Base-by-base conservation (phyloP, 2,113 vertebrate genomes). In the Melanerpes formicivorus region DNA sequence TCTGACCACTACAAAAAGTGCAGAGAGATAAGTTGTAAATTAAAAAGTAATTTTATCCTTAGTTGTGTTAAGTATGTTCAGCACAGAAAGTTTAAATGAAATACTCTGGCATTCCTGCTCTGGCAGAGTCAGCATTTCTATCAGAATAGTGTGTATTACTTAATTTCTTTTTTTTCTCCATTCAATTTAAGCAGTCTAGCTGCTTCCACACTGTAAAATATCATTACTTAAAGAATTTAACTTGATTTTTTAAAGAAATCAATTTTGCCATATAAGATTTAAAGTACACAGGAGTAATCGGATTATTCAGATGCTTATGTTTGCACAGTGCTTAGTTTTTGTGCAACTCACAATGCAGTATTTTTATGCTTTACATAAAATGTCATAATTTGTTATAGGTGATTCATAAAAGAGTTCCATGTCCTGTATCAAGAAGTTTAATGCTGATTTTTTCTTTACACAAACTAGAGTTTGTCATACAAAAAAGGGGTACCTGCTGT, bases 21-120 rank as follows among this genome's bases (percentile, higher is more conserved):
- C 25, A 88, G 77, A 96, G 65, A 95, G 87, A 95, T 95, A 95
- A 96, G 50, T 16, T 92, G 90, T 86, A 92, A 96, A 95, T 96
- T 95, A 96, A 95, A 94, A 91, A 52, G 78, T 75, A 95, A 95
- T 87, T 94, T 89, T 90, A 90, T 85, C 67, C 88, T 92, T 88
- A 80, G 73, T 60, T 7, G 70, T 85, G 79, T 88, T 90, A 94
- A 95, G 48, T 93, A 92, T 18, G 29, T 71, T 30, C 48, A 95
- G 79, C n/a, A 91, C 75, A 60, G 88, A 73, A 81, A 75, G 55
- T 80, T 67, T 74, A 81, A 94, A 80, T 56, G 0, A 93, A 95
- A 91, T 89, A 90, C 18, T 54, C 16, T 64, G 63, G 80, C 2
- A 6, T 85, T 93, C 59, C 52, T 4, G 3, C 23, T n/a, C 83